Base-by-base conservation (phyloP, 2,113 vertebrate genomes). In the Syrmaticus mikado region DNA sequence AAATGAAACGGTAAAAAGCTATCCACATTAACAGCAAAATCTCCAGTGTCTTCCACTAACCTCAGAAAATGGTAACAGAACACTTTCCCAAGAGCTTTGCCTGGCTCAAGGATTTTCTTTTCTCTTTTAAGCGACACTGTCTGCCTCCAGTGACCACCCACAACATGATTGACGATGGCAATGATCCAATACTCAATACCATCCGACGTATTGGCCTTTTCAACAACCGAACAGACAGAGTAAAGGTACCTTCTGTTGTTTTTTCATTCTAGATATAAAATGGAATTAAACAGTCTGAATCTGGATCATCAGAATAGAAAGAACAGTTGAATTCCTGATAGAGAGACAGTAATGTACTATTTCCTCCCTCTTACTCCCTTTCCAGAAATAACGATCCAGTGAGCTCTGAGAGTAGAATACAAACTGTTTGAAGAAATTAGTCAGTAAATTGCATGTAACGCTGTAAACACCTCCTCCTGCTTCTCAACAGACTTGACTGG, bases 91-190 rank as follows among this genome's bases (percentile, higher is more conserved):
- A 8, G 34, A 61, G 30, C 74, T 87, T 75, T 85, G 2, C 10
- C 13, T 57, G 55, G 41, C 15, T 94, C 46, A 67, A 30, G 40
- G 19, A 6, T 72, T 94, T 68, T 6, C 67, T 90, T 86, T 88
- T 36, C 41, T 76, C 34, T 68, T 58, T 58, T 21, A 76, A 99
- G 99, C 97, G 99, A 96, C 98, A 99, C 77, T 97, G 97, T 61
- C 96, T 99, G 77, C 99, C 99, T n/a, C 99, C 99, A 16, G 98
- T 99, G 92, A 99, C 99, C 64, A 99, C 99, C 13, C 99, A 99
- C 98, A 99, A 99, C 97, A 99, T 99, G 98, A 97, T 98, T 16
- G 99, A 99, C 0, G 99, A 99, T 88, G 83, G 98, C 58, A 97
- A 97, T 0, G 99, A 99, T 82, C 99, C 99, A 8, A 99, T 99